Evolutionary conservation across 2,797 vertebrate genomes (phyloP).

Genomic region (Chrysocyon brachyurus): DNA sequence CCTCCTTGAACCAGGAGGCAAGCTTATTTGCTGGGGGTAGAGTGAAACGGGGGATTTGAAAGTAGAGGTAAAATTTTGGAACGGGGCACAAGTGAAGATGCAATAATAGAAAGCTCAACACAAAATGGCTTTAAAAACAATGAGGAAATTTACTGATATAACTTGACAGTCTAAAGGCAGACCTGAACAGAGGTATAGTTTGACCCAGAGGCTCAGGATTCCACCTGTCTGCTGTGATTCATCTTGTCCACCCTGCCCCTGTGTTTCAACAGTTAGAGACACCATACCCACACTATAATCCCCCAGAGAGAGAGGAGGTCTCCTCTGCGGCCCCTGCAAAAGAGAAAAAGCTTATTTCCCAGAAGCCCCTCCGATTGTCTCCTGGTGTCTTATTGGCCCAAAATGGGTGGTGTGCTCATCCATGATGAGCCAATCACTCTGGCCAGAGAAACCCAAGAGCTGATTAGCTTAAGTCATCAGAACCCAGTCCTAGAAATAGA

Average conservation of each 20-base stretch:
- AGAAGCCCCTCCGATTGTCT: neutral
- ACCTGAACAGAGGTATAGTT: accelerated
- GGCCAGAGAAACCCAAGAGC: neutral
- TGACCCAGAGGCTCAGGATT: neutral
- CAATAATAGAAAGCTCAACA: neutral
- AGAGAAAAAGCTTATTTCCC: neutral
- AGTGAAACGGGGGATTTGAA: neutral
- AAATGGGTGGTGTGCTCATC: neutral
- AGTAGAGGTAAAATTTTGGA: neutral
- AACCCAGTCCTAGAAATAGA: neutral
- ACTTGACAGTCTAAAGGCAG: neutral
- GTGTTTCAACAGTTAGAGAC: neutral
- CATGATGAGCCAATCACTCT: neutral
- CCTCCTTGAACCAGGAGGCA: neutral
- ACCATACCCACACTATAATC: too few species aligned
- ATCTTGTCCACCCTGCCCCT: neutral
- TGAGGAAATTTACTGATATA: neutral
- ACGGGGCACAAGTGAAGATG: neutral
- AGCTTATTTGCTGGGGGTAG: neutral
- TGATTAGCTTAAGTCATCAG: neutral
- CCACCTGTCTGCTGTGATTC: neutral
- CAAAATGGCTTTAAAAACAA: neutral
- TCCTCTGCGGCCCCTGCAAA: neutral
- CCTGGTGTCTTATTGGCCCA: neutral
- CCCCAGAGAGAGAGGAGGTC: too few species aligned